phyloP scores from a whole-genome alignment of 2,888 invertebrate species.

The Nomada flava region DNA sequence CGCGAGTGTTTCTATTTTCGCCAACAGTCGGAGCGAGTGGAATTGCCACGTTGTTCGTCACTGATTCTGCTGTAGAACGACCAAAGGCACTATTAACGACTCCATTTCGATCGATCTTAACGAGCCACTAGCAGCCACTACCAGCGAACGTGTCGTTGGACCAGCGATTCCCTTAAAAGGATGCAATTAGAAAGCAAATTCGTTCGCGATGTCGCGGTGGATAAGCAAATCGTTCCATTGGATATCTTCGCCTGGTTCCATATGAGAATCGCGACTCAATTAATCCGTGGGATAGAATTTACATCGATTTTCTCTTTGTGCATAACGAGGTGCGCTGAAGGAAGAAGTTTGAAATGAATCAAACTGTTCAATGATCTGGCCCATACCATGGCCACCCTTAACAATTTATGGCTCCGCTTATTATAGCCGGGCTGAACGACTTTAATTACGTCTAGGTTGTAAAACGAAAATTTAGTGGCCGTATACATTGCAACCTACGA shows the following conservation, averaged over 20 bases:
- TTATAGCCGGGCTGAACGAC: conserved; percentile 18
- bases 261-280: conserved; percentile 5
- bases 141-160: conserved; percentile 1
- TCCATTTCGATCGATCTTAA: conserved; percentile 25
- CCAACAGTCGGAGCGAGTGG: conserved; percentile 27
- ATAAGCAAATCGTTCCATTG: conserved; percentile 24
- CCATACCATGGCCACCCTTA: conserved; percentile 4
- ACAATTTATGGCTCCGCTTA: conserved; percentile 24
- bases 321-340: not conserved
- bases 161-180: conserved; percentile 33
- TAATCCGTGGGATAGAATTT: not conserved
- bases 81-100: conserved; percentile 4
- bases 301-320: not conserved
- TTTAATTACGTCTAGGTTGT: conserved; percentile 28
- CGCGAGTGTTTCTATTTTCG: conserved; percentile 48
- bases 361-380: conserved; percentile 1
- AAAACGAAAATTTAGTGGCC: conserved; percentile 31
- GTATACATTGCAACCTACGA: not conserved
- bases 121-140: not conserved
- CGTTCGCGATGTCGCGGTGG: conserved; percentile 20
- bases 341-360: not conserved
- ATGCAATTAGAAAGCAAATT: conserved; percentile 39
- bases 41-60: conserved; percentile 30
- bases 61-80: conserved; percentile 25
- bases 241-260: conserved; percentile 7